These are phyloP conservation scores for Metaphire vulgaris DNA, from an alignment of 1,140 invertebrate species.

Conservation along the genomic window DNA sequence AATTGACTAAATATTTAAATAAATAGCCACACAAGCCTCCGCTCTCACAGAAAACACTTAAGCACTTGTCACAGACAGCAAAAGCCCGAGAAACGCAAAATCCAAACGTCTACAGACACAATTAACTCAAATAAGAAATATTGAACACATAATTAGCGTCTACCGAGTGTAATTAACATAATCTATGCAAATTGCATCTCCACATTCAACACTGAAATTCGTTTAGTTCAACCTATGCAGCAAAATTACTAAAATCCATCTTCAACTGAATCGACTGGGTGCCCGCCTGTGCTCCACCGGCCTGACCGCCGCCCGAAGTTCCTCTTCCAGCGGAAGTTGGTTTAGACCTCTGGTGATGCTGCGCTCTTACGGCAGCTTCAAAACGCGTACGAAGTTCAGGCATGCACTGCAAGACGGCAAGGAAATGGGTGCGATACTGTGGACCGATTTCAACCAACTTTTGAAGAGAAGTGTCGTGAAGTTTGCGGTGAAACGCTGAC, in stretches of 20 bases:
- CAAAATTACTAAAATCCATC: conserved; percentile 87
- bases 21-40: too few relatives aligned
- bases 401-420: conserved; percentile 75
- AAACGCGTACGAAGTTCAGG: conserved; percentile 70
- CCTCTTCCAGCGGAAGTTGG: conserved; percentile 51
- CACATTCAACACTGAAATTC: too few relatives aligned
- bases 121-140: not conserved
- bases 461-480: conserved; percentile 79
- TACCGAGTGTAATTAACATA: too few relatives aligned
- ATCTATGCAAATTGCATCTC: too few relatives aligned
- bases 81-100: not conserved
- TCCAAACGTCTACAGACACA: not conserved
- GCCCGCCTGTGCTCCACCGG: conserved; percentile 53
- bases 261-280: conserved; percentile 82
- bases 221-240: too few relatives aligned
- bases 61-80: not conserved
- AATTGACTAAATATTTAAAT: too few relatives aligned
- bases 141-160: not conserved
- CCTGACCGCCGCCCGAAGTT: conserved; percentile 38
- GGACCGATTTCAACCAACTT: conserved; percentile 84
- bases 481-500: conserved; percentile 53
- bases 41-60: too few relatives aligned
- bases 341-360: conserved; percentile 56
- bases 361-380: conserved; percentile 73
- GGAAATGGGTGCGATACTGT: conserved; percentile 73